Base-by-base conservation (phyloP, 2,888 invertebrate genomes). In the Muschampia plurimacula region DNA sequence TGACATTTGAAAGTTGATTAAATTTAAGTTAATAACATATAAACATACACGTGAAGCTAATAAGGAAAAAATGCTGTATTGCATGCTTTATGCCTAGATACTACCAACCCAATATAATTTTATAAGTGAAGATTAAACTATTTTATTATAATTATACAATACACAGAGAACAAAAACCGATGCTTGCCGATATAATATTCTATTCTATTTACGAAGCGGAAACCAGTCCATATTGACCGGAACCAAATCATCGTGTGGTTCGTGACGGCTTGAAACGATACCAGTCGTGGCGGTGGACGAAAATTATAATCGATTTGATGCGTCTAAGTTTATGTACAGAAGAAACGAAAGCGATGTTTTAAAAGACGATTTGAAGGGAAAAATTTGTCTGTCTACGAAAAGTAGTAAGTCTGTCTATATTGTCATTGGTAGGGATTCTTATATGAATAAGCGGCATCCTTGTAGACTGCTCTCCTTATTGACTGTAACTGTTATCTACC, bases 161-260 rank as follows among this genome's bases (percentile, higher is more conserved):
- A 13, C n/a, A 44, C 44, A 39, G 15, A 15, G 41, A 59, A 59
- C 59, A 59, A 59, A 28, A 63, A 10, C 15, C 13, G 62, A 62
- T 22, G 69, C n/a, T 62, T 32, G 41, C 52, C 41, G 63, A 69
- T 55, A 32, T 62, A 63, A 69, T 70, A 72, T 72, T 72, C 52
- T 65, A 72, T 72, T 72, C 62, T 72, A 72, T 72, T 72, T 67
- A 74, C 69, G 72, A 66, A 68, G 70, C 78, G 79, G 79, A 80
- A 77, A 74, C 74, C 49, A 22, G 67, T 64, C 68, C 76, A 74
- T 74, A 70, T 66, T 63, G 63, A 68, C 77, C 79, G 79, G 80
- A 80, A 81, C 78, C 72, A 72, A 79, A 76, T 49, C 32, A 59
- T 67, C 59, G 70, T 44, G 70, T 44, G 46, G 22, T 28, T 57